Evolutionary conservation across 2,888 invertebrate genomes (phyloP), one percentile per base, ranked within the genome.

Genomic region (Brachycybe producta): DNA sequence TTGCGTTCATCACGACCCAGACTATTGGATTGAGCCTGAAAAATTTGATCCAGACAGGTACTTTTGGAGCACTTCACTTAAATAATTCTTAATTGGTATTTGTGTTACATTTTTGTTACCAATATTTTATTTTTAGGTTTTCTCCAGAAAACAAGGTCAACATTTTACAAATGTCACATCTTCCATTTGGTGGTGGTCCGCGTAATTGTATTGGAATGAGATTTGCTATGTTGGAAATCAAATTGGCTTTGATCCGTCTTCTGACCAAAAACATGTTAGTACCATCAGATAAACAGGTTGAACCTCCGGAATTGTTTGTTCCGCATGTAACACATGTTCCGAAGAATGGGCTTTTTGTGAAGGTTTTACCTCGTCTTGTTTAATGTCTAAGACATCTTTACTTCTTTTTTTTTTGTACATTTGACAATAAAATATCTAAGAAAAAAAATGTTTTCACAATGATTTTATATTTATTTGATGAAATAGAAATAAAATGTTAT

Each of bases 181-280:
- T 61, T 21, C 60, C 62, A 2, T 62, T 62, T 51, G 60, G 57
- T 15, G 46, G 44, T 21, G 57, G 57, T 19, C 57, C 56, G 2
- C 52, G 61, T 38, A 57, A 52, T 41, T 61, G 61, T 47, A 56
- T 62, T 27, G 62, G 61, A 19, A 55, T 58, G 48, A 41, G 61
- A 40, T 62, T 62, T 54, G 62, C 60, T 1, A 40, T 57, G 30
- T 23, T 59, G 26, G 59, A 59, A 51, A 51, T 56, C 28, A 61
- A 61, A 49, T 47, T 61, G 8, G 55, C 59, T 7, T 26, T 62
- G 5, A 56, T 56, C 8, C 48, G 52, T 5, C 49, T 61, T 19
- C 41, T 62, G 13, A 45, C 55, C 23, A 57, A 57, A 36, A 61
- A 57, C 51, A 19, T 32, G 5, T 13, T 17, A 1, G 1, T 34